Evolutionary conservation across 2,888 invertebrate species (phyloP), one percentile per base, ranked within the genome.

Genomic region (Chelonus formosanus): DNA sequence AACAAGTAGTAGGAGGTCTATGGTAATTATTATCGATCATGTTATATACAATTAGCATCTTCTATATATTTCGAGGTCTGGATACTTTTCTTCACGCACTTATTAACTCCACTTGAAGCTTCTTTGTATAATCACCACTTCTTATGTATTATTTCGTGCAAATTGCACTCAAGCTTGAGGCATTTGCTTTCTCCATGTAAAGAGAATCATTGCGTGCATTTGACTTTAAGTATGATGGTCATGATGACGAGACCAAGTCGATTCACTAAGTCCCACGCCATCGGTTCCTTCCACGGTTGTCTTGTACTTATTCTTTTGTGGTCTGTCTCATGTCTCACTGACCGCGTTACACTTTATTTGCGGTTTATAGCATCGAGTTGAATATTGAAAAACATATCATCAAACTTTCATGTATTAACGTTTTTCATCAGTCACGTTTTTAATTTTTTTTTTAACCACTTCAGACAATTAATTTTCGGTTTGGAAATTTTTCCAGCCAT

Each of bases 341-440:
- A 58, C 48, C 48, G 34, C 58, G 35, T 58, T 58, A 58, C 4
- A 48, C 48, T 58, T 47, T 54, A n/a, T 36, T 10, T 57, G 32
- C 10, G 44, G 45, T 34, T 45, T 20, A 5, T 34, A n/a, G 4
- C 56, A 43, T 56, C 31, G 32, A 20, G 31, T 32, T 44, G 31
- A 5, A 3, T 8, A n/a, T 3, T 32, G 8, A 47, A 45, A 34
- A 57, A 45, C 3, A 40, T 40, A 4, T 40, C 40, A 6, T 6
- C 5, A 40, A 40, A 40, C 40, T 40, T 40, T 40, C 3, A 40
- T 6, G 4, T 40, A 40, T 40, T 40, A 54, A 3, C 44, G 44
- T 44, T 8, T 8, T 8, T 44, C 44, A 44, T 44, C n/a, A 8
- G 7, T 44, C 4, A n/a, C 8, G 8, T n/a, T 5, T 44, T 44